These are phyloP conservation scores for Carassius gibelio DNA, from an alignment of 2,113 vertebrate genomes.

Conservation along the genomic window DNA sequence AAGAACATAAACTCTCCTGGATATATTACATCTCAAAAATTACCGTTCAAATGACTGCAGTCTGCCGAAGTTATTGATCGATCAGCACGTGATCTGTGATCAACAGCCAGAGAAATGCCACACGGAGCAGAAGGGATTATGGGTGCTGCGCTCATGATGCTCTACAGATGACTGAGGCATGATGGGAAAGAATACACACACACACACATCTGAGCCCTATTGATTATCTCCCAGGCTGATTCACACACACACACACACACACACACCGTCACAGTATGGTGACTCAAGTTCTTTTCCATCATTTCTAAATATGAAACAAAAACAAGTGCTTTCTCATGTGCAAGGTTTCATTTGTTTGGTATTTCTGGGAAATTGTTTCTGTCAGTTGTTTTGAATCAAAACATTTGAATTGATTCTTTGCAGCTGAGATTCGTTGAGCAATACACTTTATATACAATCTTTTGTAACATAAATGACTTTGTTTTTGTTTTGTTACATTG, in stretches of 20 bases:
- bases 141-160: conserved; percentile 18
- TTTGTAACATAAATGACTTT: no score
- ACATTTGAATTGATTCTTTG: no score
- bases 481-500: no score
- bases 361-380: no score
- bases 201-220: conserved; percentile 42
- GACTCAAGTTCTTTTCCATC: background rate
- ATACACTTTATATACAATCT: no score
- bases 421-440: no score
- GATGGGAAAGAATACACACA: conserved; percentile 28
- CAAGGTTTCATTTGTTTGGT: no score
- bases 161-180: conserved; percentile 28
- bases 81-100: conserved; percentile 38
- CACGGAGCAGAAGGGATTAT: conserved; percentile 35
- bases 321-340: background rate
- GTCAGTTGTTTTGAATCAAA: no score
- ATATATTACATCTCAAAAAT: conserved; percentile 25
- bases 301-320: background rate
- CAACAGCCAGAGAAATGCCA: conserved; percentile 29
- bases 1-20: conserved; percentile 15
- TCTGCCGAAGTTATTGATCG: conserved; percentile 16
- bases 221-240: conserved; percentile 33
- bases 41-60: background rate
- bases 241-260: conserved; percentile 30
- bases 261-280: background rate